These are phyloP conservation scores for Stenodera caucasica DNA, from an alignment of 2,888 invertebrate species.

Conservation along the genomic window DNA sequence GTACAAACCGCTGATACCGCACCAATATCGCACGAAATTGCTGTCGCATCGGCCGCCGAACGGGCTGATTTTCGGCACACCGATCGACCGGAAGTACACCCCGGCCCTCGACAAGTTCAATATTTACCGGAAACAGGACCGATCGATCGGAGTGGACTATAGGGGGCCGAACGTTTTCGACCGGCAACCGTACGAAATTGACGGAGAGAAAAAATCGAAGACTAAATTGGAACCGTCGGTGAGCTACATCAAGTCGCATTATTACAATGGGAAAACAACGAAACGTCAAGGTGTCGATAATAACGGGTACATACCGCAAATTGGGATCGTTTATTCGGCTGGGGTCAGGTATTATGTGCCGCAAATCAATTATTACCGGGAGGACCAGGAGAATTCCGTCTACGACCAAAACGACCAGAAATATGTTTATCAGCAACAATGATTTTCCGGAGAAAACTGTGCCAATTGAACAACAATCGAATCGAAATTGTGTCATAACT, in stretches of 20 bases:
- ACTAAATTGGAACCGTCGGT: conserved; percentile 38
- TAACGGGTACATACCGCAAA: conserved; percentile 48
- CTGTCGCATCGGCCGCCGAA: conserved; percentile 36
- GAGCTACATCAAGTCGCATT: conserved; percentile 37
- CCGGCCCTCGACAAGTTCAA: conserved; percentile 45
- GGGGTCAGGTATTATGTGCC: conserved; percentile 55
- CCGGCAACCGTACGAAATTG: conserved; percentile 49
- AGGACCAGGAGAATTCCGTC: conserved; percentile 50
- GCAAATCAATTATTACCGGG: conserved; percentile 44
- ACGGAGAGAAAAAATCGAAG: conserved; percentile 28
- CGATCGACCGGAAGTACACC: conserved; percentile 50
- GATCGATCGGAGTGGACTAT: conserved; percentile 47
- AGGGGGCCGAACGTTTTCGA: conserved; percentile 53
- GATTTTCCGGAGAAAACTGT: conserved; percentile 18
- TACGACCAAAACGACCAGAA: conserved; percentile 50
- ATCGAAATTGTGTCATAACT: conserved; percentile 41
- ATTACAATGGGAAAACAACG: conserved; percentile 10
- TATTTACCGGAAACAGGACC: conserved; percentile 41
- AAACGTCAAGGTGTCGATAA: conserved; percentile 6
- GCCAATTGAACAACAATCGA: conserved; percentile 32
- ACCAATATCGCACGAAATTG: conserved; percentile 46
- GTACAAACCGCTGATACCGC: conserved; percentile 49
- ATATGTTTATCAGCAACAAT: conserved; percentile 37
- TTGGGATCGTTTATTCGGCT: conserved; percentile 52
- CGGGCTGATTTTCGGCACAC: conserved; percentile 50